Conservation (phyloP, 2,888 invertebrate species). For the Hololepta plana region DNA sequence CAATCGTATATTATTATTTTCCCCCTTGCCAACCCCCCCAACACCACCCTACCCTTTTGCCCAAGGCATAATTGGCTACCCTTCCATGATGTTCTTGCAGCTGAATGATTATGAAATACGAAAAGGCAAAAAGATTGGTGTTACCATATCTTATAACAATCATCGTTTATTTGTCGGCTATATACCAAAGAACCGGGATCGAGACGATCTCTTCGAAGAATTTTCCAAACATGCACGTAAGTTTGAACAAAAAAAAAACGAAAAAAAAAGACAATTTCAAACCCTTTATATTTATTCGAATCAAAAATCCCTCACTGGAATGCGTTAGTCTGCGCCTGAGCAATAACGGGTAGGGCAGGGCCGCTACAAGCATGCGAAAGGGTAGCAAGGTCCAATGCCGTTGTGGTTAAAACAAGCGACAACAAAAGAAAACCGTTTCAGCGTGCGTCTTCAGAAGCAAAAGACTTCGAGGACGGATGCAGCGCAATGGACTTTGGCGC, state of each 20-base stretch:
- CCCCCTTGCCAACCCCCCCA: slow-evolving; percentile 14
- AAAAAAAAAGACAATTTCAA: slow-evolving; percentile 6
- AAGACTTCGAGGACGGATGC: slow-evolving; percentile 10
- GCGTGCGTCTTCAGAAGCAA: no score
- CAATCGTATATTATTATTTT: slow-evolving; percentile 20
- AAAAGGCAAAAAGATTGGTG: slow-evolving; percentile 98
- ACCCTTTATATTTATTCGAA: slow-evolving; percentile 1
- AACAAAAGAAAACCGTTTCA: no score
- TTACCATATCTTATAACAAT: slow-evolving; percentile 99
- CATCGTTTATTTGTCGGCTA: slow-evolving; percentile 99
- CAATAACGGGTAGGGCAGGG: slow-evolving; percentile 30
- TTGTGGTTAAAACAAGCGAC: no score
- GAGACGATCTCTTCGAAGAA: slow-evolving; percentile 98
- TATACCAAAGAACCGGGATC: slow-evolving; percentile 99
- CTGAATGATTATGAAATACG: slow-evolving; percentile 99
- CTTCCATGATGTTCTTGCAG: slow-evolving; percentile 88
- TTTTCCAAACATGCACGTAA: slow-evolving; percentile 99
- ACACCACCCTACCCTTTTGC: slow-evolving; percentile 14
- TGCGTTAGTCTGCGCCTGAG: slow-evolving; percentile 27
- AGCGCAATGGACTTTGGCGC: slow-evolving; percentile 23
- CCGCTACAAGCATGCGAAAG: slow-evolving; percentile 26
- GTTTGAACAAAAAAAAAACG: slow-evolving; percentile 36
- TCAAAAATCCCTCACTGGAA: slow-evolving; percentile 14
- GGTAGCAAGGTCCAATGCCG: slow-evolving; percentile 23
- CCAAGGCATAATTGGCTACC: slow-evolving; percentile 40